These are phyloP conservation scores for Bos taurus DNA, from an alignment of 2,113 vertebrate species.

Conservation along the genomic window DNA sequence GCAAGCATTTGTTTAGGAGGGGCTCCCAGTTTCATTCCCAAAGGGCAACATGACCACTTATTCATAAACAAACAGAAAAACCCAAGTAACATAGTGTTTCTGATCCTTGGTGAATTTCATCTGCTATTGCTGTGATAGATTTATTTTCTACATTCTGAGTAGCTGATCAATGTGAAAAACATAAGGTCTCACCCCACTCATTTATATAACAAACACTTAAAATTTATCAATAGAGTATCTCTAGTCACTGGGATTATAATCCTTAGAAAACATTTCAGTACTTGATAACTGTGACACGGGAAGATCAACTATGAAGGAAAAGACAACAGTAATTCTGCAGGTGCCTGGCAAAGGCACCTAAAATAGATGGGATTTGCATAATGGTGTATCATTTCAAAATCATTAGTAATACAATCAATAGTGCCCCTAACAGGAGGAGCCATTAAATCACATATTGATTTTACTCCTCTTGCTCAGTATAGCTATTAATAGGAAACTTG, in stretches of 20 bases:
- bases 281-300: slow-evolving; percentile 8
- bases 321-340: slow-evolving; percentile 56
- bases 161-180: slow-evolving; percentile 23
- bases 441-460: slow-evolving; percentile 69
- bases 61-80: background rate
- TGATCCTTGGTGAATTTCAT: slow-evolving; percentile 43
- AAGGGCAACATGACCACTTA: background rate
- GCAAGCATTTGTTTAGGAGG: background rate
- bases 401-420: slow-evolving; percentile 75
- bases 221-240: slow-evolving; percentile 44
- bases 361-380: slow-evolving; percentile 70
- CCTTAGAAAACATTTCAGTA: slow-evolving; percentile 39
- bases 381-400: slow-evolving; percentile 71
- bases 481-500: slow-evolving; percentile 61
- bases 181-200: slow-evolving; percentile 5
- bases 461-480: slow-evolving; percentile 22
- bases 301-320: slow-evolving; percentile 59
- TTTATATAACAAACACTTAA: slow-evolving; percentile 44
- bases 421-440: slow-evolving; percentile 57
- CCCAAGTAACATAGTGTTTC: slow-evolving; percentile 40
- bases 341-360: slow-evolving; percentile 43
- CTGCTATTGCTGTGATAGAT: slow-evolving; percentile 66
- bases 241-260: background rate
- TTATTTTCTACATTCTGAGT: slow-evolving; percentile 68
- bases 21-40: background rate